These are phyloP conservation scores for Gambelia wislizenii DNA, from an alignment of 2,797 vertebrate species.

Conservation along the genomic window DNA sequence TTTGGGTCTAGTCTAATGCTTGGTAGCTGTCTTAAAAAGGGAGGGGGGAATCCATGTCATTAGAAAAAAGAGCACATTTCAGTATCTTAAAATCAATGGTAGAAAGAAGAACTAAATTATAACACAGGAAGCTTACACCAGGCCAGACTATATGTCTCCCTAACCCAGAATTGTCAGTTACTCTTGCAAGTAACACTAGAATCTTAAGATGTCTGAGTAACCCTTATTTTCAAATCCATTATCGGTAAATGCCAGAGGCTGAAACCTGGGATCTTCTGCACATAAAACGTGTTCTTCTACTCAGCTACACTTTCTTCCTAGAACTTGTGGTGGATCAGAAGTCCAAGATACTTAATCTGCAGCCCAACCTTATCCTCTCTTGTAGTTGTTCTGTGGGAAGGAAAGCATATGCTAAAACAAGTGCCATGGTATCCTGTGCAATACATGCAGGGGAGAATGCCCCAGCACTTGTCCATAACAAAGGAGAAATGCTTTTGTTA, in stretches of 20 bases:
- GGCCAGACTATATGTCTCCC: neutral
- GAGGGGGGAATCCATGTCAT: neutral
- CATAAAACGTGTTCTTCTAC: neutral
- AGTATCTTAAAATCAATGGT: neutral
- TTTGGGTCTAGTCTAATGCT: no score
- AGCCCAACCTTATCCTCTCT: neutral
- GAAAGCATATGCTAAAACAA: neutral
- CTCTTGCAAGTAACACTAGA: neutral
- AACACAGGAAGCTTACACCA: slow-evolving; percentile 15
- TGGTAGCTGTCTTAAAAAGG: neutral
- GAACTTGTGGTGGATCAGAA: neutral
- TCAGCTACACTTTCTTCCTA: neutral
- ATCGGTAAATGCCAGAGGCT: neutral
- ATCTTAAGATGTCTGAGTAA: no score
- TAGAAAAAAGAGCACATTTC: neutral
- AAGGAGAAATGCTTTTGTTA: neutral
- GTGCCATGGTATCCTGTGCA: neutral
- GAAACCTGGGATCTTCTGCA: neutral
- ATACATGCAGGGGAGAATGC: neutral
- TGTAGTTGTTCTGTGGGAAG: neutral
- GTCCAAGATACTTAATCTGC: neutral
- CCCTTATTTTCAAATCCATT: neutral
- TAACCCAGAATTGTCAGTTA: neutral
- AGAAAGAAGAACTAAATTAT: neutral
- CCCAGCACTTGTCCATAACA: neutral